These are phyloP conservation scores for Tinamus major DNA, from an alignment of 2,797 vertebrate genomes.

Conservation along the genomic window DNA sequence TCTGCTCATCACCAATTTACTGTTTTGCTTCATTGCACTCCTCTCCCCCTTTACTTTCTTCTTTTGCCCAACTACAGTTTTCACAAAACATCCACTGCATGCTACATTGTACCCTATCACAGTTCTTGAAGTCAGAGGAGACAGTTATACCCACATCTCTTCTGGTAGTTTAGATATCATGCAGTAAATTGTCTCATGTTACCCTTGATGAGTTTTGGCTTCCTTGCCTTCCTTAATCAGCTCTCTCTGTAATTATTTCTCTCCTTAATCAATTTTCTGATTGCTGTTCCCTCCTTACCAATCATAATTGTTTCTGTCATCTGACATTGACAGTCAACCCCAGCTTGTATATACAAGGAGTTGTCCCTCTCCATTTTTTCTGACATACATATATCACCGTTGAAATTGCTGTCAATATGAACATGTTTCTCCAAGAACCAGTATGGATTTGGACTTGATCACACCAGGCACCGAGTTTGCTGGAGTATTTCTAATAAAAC, in stretches of 20 bases:
- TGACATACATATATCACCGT: neutral
- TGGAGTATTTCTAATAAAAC: neutral
- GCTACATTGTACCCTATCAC: neutral
- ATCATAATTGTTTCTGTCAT: neutral
- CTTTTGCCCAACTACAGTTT: neutral
- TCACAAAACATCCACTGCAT: neutral
- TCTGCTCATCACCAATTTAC: neutral
- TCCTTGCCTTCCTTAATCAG: conserved; percentile 40
- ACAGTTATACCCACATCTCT: neutral
- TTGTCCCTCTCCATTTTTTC: neutral
- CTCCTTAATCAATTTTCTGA: conserved; percentile 52
- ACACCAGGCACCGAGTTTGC: neutral
- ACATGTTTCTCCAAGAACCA: fast-evolving
- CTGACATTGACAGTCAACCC: conserved; percentile 31
- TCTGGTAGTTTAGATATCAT: neutral
- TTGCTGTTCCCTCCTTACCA: conserved; percentile 25
- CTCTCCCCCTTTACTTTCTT: neutral
- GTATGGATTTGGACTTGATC: neutral
- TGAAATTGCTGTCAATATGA: neutral
- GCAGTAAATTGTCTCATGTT: neutral
- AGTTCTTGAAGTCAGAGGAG: neutral
- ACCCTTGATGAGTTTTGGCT: conserved; percentile 30
- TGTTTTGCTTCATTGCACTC: neutral
- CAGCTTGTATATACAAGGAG: neutral
- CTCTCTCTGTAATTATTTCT: conserved; percentile 21